Base-by-base conservation (phyloP, 2,888 invertebrate genomes). In the Pediacus dermestoides region DNA sequence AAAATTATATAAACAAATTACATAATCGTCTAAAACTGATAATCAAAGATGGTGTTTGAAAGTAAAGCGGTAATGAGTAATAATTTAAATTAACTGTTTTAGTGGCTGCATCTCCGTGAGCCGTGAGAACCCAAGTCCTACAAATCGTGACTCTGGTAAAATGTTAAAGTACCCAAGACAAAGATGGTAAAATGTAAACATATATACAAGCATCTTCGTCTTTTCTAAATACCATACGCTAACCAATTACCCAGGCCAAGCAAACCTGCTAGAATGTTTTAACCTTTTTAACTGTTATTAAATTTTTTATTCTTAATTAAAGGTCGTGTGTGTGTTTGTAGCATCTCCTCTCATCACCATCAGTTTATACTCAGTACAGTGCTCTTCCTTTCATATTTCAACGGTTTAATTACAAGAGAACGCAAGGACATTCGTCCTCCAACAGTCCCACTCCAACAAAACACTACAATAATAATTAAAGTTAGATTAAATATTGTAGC, bases 261-360 rank as follows among this genome's bases (percentile, higher is more conserved):
- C n/a, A 18, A 18, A 18, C 21, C 21, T 18, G 21, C 21, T 18
- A n/a, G n/a, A n/a, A n/a, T n/a, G n/a, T 18, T 18, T 18, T 18
- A 18, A 6, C 21, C n/a, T 18, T 18, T 18, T 18, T 18, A 18
- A 18, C n/a, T n/a, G n/a, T n/a, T n/a, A n/a, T n/a, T n/a, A n/a
- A n/a, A 18, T n/a, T 18, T 18, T 18, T 18, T 7, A 18, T 18
- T 7, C 21, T 18, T 18, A 6, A 18, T 18, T 18, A 18, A 18
- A 18, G 21, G 21, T 18, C 21, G 6, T 18, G 21, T 18, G n/a
- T n/a, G n/a, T n/a, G n/a, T n/a, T n/a, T n/a, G n/a, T n/a, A n/a
- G n/a, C n/a, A n/a, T n/a, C n/a, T n/a, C n/a, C n/a, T n/a, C n/a
- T n/a, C n/a, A n/a, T n/a, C n/a, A n/a, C n/a, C n/a, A n/a, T n/a